phyloP scores from a whole-genome alignment of 2,113 vertebrate genomes.

The Micromys minutus region DNA sequence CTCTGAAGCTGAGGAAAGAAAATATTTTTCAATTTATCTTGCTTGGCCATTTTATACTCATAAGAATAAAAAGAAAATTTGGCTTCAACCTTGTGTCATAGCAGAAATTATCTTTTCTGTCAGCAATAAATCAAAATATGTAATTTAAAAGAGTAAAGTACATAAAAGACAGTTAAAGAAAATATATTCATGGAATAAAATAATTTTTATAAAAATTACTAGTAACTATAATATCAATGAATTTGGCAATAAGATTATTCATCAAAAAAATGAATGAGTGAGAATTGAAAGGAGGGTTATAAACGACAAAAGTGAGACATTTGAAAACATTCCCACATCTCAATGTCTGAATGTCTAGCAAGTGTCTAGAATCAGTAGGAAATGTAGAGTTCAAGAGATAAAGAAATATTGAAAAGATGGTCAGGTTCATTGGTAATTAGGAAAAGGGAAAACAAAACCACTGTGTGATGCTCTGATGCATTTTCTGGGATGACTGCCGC shows the following conservation, averaged over 20 bases:
- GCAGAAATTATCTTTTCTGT: constrained; percentile 15
- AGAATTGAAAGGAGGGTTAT: background rate
- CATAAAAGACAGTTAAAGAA: background rate
- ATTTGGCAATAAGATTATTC: background rate
- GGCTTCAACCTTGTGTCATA: background rate
- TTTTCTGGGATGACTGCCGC: background rate
- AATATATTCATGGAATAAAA: background rate
- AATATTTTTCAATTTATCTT: constrained; percentile 68
- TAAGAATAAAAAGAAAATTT: constrained; percentile 55
- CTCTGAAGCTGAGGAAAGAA: constrained; percentile 56
- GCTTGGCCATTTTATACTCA: constrained; percentile 47
- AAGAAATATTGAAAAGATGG: background rate
- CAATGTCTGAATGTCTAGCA: background rate
- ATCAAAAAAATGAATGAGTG: background rate
- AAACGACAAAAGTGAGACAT: background rate
- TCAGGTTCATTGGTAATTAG: background rate
- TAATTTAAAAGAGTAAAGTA: constrained; percentile 14
- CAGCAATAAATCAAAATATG: constrained; percentile 12
- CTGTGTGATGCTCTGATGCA: too few relatives aligned
- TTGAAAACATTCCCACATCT: background rate
- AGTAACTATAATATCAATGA: background rate
- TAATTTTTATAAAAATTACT: background rate
- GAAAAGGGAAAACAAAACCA: background rate
- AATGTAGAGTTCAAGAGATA: background rate
- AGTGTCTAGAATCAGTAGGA: background rate